Conservation (phyloP, 2,113 vertebrate species). For the Sebastes schlegelii region DNA sequence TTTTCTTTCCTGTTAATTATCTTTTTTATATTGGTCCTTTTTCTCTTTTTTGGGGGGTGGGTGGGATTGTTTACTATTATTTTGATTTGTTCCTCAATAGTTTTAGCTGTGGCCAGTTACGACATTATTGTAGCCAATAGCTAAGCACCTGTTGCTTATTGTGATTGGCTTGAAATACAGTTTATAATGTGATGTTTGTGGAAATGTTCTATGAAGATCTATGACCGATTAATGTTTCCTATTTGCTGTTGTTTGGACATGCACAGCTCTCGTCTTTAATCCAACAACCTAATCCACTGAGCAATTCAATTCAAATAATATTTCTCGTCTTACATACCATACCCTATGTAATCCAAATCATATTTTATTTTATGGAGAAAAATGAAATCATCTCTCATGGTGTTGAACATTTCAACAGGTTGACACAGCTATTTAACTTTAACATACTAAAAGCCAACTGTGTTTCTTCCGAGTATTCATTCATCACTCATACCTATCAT, state of each 20-base stretch:
- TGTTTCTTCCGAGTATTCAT: background rate
- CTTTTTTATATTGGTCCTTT: too few species aligned
- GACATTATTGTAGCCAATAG: background rate
- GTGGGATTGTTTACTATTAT: background rate
- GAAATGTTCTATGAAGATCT: too few species aligned
- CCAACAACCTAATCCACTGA: background rate
- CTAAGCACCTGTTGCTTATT: background rate
- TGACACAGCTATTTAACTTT: background rate
- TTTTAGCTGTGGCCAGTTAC: background rate
- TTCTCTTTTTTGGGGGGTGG: too few species aligned
- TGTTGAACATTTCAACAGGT: background rate
- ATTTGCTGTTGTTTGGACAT: background rate
- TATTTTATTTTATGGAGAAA: background rate
- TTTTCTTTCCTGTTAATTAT: too few species aligned
- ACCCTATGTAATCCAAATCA: background rate
- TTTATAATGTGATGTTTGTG: too few species aligned
- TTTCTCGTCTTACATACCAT: background rate
- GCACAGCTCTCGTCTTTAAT: background rate
- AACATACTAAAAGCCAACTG: background rate
- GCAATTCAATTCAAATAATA: too few species aligned
- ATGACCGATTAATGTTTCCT: background rate
- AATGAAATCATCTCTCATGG: background rate
- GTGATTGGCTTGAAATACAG: background rate
- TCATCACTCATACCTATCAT: slow-evolving; percentile 6
- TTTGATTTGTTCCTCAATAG: background rate